Evolutionary conservation across 2,888 invertebrate species (phyloP), one percentile per base, ranked within the genome.

Genomic region (Emmelina monodactyla): DNA sequence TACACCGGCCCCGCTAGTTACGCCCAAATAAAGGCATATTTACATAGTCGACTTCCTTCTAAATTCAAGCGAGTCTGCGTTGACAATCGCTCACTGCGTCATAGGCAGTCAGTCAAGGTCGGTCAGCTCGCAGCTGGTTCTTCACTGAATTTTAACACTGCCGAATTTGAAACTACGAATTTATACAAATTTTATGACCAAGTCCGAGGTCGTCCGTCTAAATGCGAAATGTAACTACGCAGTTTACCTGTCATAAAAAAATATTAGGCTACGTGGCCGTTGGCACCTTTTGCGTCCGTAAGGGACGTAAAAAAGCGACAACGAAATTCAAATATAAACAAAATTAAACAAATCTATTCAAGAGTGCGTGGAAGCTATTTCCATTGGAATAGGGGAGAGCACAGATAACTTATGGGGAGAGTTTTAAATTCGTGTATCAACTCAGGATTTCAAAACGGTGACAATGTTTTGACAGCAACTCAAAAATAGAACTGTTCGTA

Each of bases 121-220:
- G 72, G 71, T 63, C 70, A 61, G 32, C 40, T 35, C 45, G 52
- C 65, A 66, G 64, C 62, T 65, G 65, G 63, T 58, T 72, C 69
- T 65, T 64, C 63, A 53, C 59, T 64, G 58, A 70, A 69, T 70
- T 63, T 61, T 59, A 70, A 67, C 62, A 60, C 53, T 42, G 44
- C 49, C 54, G 58, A 63, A 57, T 61, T 55, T 53, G 47, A 55
- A 62, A 58, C 58, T 58, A 51, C 57, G 55, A 51, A 52, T 49
- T 50, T 49, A 47, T 48, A 48, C 55, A 57, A 55, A 65, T 59
- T 69, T 63, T 63, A 69, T 55, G 65, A 60, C 51, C 59, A 54
- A 37, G 38, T 42, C 49, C 70, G 64, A 73, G 73, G 73, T 59
- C 70, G 51, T 43, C 42, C 43, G 42, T 53, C 58, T 46, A 51